phyloP scores from a whole-genome alignment of 1,140 invertebrate genomes.

The Anastrepha obliqua region DNA sequence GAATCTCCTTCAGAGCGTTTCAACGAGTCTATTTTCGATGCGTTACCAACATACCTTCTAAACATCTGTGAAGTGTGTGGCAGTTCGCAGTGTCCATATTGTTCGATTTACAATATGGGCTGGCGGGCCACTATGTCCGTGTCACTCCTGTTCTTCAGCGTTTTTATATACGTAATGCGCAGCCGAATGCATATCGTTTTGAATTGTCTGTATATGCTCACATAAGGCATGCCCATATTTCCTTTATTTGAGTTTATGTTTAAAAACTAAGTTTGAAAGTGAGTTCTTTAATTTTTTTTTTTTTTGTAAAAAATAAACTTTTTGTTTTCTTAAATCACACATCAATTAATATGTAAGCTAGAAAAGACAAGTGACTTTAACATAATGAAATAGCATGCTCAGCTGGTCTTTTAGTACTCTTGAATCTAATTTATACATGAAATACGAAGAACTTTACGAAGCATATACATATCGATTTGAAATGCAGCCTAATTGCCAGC shows the following conservation, averaged over 20 bases:
- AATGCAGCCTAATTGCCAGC: slow-evolving; percentile 38
- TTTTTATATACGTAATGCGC: slow-evolving; percentile 69
- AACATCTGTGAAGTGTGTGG: slow-evolving; percentile 99
- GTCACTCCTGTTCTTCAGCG: slow-evolving; percentile 69
- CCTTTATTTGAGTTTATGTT: neutral
- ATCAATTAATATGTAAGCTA: slow-evolving; percentile 3
- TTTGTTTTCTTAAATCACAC: slow-evolving; percentile 16
- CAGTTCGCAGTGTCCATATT: slow-evolving; percentile 97
- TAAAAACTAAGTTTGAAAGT: neutral
- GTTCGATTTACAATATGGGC: slow-evolving; percentile 89
- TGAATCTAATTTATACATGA: neutral
- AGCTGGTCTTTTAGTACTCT: neutral
- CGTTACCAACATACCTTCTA: slow-evolving; percentile 89
- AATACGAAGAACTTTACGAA: neutral
- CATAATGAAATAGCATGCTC: neutral
- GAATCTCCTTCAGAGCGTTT: slow-evolving; percentile 85
- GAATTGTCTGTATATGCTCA: slow-evolving; percentile 61
- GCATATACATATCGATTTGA: neutral
- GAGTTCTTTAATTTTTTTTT: neutral
- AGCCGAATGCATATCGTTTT: slow-evolving; percentile 69
- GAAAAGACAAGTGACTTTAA: slow-evolving; percentile 25
- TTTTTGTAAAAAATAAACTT: neutral
- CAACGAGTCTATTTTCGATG: slow-evolving; percentile 95
- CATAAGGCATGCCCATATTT: neutral
- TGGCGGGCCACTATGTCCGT: slow-evolving; percentile 69